A percentile compares a stretch with the other conserved stretches of the same genome.
phyloP scores from a whole-genome alignment of 2,797 vertebrate genomes.

The Nothura maculosa region DNA sequence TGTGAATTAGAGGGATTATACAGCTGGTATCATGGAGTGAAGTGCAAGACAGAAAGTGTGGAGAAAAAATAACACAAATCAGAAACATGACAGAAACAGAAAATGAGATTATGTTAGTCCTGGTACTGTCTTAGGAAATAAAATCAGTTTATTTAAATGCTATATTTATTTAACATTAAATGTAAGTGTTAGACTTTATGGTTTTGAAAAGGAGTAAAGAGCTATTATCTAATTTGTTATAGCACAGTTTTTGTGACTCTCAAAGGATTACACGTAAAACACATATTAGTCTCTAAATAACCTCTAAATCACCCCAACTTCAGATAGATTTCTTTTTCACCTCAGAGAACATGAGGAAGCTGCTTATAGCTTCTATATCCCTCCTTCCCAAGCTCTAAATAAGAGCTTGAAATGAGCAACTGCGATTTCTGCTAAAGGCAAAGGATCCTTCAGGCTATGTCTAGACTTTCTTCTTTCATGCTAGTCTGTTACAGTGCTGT shows the following conservation, averaged over 20 bases:
- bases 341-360: neutral
- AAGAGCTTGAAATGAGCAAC: neutral
- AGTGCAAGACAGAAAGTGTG: neutral
- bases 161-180: neutral
- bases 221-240: neutral
- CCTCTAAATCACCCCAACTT: neutral
- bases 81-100: rapidly evolving
- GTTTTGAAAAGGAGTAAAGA: neutral
- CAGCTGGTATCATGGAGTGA: neutral
- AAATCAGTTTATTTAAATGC: neutral
- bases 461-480: neutral
- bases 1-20: neutral
- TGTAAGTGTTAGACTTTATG: neutral
- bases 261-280: neutral
- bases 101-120: neutral
- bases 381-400: neutral
- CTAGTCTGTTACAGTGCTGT: neutral
- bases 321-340: neutral
- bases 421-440: neutral
- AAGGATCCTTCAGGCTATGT: neutral
- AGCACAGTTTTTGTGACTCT: neutral
- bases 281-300: neutral
- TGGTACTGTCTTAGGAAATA: neutral
- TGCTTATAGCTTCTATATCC: neutral
- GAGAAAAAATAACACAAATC: neutral